These are phyloP conservation scores for Drosophila prolongata DNA, from an alignment of 2,888 invertebrate species.

Conservation along the genomic window DNA sequence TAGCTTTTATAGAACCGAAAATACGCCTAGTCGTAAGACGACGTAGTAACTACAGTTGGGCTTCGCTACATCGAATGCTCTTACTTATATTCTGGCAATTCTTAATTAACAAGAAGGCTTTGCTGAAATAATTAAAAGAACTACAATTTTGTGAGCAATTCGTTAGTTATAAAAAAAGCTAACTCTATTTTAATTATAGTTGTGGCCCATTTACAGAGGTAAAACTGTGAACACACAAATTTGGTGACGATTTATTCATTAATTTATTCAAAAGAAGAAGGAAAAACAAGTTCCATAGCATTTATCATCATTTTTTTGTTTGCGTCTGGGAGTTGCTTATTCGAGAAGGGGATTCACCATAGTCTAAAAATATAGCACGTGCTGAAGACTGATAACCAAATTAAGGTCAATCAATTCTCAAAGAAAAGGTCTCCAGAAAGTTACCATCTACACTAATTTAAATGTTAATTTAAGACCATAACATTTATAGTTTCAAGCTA, in stretches of 20 bases:
- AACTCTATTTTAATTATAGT: no score
- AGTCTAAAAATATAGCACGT: slow-evolving; percentile 12
- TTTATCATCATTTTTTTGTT: slow-evolving; percentile 22
- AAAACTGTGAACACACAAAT: not conserved
- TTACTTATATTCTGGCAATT: no score
- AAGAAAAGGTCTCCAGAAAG: not conserved
- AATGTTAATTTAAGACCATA: no score
- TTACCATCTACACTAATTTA: no score
- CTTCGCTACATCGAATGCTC: not conserved
- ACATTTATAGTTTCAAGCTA: no score
- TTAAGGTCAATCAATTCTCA: slow-evolving; percentile 12
- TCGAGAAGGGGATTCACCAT: slow-evolving; percentile 21
- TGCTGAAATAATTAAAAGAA: no score
- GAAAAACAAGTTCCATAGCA: slow-evolving; percentile 24
- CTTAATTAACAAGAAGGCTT: no score
- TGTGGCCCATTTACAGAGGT: not conserved
- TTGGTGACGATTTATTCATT: slow-evolving; percentile 22
- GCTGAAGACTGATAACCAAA: not conserved
- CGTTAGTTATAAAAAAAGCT: no score
- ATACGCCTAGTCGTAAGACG: slow-evolving; percentile 1
- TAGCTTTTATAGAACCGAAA: slow-evolving; percentile 35
- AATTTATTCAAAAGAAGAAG: slow-evolving; percentile 9
- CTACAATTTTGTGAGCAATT: no score
- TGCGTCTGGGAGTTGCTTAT: not conserved
- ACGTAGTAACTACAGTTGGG: slow-evolving; percentile 8